phyloP scores from a whole-genome alignment of 2,797 vertebrate genomes.

The Galago senegalensis region DNA sequence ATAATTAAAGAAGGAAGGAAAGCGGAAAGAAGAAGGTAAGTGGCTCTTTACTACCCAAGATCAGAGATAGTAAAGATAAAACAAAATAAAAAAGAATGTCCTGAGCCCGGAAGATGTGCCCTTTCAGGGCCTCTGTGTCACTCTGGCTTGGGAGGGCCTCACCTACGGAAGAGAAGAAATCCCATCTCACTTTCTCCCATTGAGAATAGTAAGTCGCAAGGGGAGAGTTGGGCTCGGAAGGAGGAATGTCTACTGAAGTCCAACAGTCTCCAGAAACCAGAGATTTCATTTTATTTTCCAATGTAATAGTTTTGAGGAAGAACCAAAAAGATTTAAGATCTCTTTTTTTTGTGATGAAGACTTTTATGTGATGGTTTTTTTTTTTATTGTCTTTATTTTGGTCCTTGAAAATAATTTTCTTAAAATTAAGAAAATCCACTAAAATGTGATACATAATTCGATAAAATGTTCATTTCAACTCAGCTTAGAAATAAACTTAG shows the following conservation, averaged over 20 bases:
- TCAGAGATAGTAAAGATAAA: neutral
- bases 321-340: conserved; percentile 37
- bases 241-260: neutral
- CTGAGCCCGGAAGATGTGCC: neutral
- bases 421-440: conserved; percentile 19
- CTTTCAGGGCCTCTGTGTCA: neutral
- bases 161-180: neutral
- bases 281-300: conserved; percentile 32
- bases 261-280: neutral
- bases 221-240: neutral
- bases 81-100: neutral
- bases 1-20: conserved; percentile 16
- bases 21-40: neutral
- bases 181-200: neutral
- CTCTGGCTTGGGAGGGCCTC: neutral
- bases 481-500: conserved; percentile 58
- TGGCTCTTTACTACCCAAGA: neutral
- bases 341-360: neutral
- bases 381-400: conserved; percentile 45
- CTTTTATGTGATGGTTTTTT: conserved; percentile 49
- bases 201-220: neutral
- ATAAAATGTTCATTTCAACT: conserved; percentile 62
- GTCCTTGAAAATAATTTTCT: conserved; percentile 47
- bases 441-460: conserved; percentile 39
- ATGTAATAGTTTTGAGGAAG: conserved; percentile 18